phyloP scores from a whole-genome alignment of 2,113 vertebrate genomes.

The Mustelus asterias region DNA sequence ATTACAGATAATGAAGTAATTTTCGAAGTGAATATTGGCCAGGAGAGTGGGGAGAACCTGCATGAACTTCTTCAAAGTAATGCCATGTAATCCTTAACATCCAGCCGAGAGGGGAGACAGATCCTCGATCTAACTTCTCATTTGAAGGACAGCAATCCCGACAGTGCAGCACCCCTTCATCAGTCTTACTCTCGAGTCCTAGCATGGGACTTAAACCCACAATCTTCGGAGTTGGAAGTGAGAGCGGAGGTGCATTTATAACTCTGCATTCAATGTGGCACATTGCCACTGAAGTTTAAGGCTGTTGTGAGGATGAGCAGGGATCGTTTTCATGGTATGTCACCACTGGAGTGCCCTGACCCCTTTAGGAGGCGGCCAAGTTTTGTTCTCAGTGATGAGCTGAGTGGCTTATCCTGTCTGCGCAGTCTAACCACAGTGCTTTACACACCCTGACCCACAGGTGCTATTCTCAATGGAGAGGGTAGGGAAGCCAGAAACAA shows the following conservation, averaged over 20 bases:
- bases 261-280: background rate
- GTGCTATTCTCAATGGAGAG: background rate
- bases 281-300: too few species aligned
- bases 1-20: background rate
- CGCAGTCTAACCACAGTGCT: background rate
- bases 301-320: background rate
- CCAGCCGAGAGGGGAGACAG: too few species aligned
- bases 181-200: background rate
- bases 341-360: background rate
- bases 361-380: background rate
- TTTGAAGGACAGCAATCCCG: background rate
- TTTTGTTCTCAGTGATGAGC: background rate
- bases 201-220: background rate
- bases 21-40: background rate
- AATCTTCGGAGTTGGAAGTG: background rate
- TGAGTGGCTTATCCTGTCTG: background rate
- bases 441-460: background rate
- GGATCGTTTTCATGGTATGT: background rate
- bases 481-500: background rate
- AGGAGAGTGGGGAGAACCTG: background rate
- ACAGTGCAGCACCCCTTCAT: background rate
- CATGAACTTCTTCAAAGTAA: background rate
- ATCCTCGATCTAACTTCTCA: background rate
- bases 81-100: background rate
- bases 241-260: too few species aligned